Conservation (phyloP, 2,797 vertebrate species). For the Xerus rutilus region DNA sequence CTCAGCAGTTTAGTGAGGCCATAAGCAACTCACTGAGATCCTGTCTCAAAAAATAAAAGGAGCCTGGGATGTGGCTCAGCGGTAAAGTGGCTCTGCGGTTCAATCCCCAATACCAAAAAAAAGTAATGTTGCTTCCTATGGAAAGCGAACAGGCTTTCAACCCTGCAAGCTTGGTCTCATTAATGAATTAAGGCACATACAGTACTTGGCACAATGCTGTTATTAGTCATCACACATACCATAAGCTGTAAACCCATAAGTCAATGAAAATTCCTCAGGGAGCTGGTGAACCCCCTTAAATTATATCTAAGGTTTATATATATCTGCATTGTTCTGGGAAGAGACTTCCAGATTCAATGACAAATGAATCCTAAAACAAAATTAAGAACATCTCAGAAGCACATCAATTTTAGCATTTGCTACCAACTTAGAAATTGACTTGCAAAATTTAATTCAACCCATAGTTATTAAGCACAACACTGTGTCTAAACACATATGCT, state of each 20-base stretch:
- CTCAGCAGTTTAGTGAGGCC: too few relatives aligned
- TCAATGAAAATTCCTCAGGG: not conserved
- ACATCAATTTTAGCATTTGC: constrained; percentile 47
- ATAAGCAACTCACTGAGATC: too few relatives aligned
- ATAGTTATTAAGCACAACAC: not conserved
- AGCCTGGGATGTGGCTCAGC: too few relatives aligned
- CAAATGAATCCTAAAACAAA: not conserved
- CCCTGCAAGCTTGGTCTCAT: not conserved
- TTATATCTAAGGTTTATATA: not conserved
- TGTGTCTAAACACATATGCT: not conserved
- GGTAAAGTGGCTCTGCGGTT: too few relatives aligned
- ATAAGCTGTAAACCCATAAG: not conserved
- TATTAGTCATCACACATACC: not conserved
- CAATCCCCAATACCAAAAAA: too few relatives aligned
- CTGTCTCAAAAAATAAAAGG: too few relatives aligned
- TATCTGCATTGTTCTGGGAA: not conserved
- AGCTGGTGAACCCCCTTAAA: not conserved
- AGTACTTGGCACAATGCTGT: not conserved
- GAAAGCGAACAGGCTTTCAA: constrained; percentile 25
- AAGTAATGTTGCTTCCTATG: not conserved
- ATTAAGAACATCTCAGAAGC: constrained; percentile 17
- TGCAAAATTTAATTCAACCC: not conserved
- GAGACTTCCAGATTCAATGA: constrained; percentile 38
- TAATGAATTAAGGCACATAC: constrained; percentile 1
- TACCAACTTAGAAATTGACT: constrained; percentile 26